phyloP scores from a whole-genome alignment of 2,888 invertebrate genomes.

The Nymphalis polychloros region DNA sequence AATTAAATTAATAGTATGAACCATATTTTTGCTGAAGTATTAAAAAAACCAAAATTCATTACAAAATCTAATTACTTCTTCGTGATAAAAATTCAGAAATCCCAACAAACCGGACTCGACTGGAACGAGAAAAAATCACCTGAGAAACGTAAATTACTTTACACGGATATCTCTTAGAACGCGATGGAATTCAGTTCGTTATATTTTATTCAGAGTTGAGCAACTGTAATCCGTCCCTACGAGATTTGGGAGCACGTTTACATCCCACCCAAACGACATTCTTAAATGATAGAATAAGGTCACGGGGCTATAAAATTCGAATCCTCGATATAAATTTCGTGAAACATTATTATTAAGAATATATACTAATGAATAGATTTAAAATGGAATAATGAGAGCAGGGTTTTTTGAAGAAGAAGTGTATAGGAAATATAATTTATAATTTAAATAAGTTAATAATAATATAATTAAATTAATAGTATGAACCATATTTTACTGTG shows the following conservation, averaged over 20 bases:
- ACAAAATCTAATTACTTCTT: not conserved
- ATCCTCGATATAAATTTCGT: too few species aligned
- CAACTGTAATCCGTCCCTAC: conserved; percentile 35
- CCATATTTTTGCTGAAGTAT: too few species aligned
- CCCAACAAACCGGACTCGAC: conserved; percentile 21
- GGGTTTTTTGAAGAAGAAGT: too few species aligned
- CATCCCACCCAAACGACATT: conserved; percentile 1
- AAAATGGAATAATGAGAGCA: too few species aligned
- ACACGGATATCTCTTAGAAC: conserved; percentile 33
- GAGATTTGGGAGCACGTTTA: conserved; percentile 28
- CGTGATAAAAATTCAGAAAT: conserved; percentile 18
- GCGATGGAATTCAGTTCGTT: conserved; percentile 33
- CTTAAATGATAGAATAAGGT: not conserved
- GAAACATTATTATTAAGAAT: too few species aligned
- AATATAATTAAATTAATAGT: too few species aligned
- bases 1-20: too few species aligned
- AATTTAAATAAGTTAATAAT: too few species aligned
- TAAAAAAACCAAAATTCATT: too few species aligned
- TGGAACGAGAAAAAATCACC: conserved; percentile 32
- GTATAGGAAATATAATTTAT: too few species aligned
- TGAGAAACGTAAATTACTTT: conserved; percentile 37
- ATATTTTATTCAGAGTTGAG: conserved; percentile 39
- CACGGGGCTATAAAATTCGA: not conserved
- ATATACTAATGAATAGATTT: too few species aligned
- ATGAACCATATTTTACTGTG: too few species aligned